Percentiles rank a stretch among this genome's conserved stretches.
These are phyloP conservation scores for Pelosia muscerda DNA, from an alignment of 2,888 invertebrate genomes.

Conservation along the genomic window DNA sequence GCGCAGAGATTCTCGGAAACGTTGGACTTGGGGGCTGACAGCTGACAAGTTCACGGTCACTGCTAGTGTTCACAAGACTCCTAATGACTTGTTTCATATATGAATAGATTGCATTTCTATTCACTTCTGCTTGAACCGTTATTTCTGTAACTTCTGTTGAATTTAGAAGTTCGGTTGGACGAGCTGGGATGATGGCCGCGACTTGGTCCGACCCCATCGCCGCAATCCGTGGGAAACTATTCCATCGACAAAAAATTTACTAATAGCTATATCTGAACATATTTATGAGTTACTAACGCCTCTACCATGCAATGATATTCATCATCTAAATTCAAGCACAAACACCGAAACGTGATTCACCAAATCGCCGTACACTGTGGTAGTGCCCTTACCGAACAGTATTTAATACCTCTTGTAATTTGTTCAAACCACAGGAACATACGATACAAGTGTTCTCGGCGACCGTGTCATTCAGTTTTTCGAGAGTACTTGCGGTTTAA, in stretches of 20 bases:
- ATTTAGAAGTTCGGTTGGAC: too few relatives aligned
- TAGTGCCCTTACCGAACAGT: too few relatives aligned
- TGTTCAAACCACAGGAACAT: neutral
- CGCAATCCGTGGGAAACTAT: too few relatives aligned
- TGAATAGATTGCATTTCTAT: neutral
- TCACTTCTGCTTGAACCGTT: neutral
- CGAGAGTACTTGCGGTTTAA: neutral
- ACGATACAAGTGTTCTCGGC: neutral
- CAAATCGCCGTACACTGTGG: neutral
- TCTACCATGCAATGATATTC: neutral
- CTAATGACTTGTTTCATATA: neutral
- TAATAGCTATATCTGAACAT: too few relatives aligned
- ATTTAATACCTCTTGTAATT: neutral
- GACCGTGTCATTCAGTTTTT: too few relatives aligned
- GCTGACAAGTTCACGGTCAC: constrained; percentile 33
- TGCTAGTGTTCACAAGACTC: neutral
- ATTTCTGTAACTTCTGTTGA: neutral
- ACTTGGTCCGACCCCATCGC: too few relatives aligned
- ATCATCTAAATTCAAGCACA: neutral
- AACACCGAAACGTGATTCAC: neutral
- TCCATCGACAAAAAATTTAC: too few relatives aligned
- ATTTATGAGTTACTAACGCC: too few relatives aligned
- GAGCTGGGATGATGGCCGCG: too few relatives aligned
- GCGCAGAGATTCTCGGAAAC: neutral
- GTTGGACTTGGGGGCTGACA: constrained; percentile 14